phyloP scores from a whole-genome alignment of 1,140 invertebrate genomes.

The Bombus difficillimus region DNA sequence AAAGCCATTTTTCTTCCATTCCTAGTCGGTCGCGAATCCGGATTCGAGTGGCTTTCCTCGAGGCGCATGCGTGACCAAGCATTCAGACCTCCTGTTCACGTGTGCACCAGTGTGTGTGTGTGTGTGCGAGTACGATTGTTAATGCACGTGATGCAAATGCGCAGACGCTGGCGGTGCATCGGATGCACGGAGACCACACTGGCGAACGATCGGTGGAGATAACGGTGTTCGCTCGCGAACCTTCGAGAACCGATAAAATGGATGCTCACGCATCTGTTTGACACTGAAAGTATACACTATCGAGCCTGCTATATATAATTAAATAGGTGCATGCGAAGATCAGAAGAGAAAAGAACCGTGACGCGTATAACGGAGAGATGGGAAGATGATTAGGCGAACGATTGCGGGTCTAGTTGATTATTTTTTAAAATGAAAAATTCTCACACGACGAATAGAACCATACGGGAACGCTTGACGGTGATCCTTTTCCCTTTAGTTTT shows the following conservation, averaged over 20 bases:
- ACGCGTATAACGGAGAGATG: too few relatives aligned
- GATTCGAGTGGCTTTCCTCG: slow-evolving; percentile 45
- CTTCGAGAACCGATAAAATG: neutral
- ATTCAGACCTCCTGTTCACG: slow-evolving; percentile 14
- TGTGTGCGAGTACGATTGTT: slow-evolving; percentile 36
- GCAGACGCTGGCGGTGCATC: slow-evolving; percentile 41
- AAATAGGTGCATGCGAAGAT: too few relatives aligned
- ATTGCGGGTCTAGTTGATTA: too few relatives aligned
- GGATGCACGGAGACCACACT: slow-evolving; percentile 11
- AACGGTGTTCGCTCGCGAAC: slow-evolving; percentile 20
- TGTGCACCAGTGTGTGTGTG: slow-evolving; percentile 24
- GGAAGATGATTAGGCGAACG: too few relatives aligned
- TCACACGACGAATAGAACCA: too few relatives aligned
- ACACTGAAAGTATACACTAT: neutral
- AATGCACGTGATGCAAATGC: slow-evolving; percentile 5
- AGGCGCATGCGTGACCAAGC: slow-evolving; percentile 61
- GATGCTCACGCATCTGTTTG: neutral
- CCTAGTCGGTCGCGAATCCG: slow-evolving; percentile 52
- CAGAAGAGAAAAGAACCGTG: too few relatives aligned
- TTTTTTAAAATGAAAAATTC: too few relatives aligned
- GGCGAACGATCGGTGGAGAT: slow-evolving; percentile 27
- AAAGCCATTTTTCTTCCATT: slow-evolving; percentile 65
- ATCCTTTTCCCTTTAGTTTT: too few relatives aligned
- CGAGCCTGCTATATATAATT: too few relatives aligned
- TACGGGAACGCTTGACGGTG: too few relatives aligned